These are phyloP conservation scores for Clarias macrocephalus DNA, from an alignment of 2,113 vertebrate species.

Conservation along the genomic window DNA sequence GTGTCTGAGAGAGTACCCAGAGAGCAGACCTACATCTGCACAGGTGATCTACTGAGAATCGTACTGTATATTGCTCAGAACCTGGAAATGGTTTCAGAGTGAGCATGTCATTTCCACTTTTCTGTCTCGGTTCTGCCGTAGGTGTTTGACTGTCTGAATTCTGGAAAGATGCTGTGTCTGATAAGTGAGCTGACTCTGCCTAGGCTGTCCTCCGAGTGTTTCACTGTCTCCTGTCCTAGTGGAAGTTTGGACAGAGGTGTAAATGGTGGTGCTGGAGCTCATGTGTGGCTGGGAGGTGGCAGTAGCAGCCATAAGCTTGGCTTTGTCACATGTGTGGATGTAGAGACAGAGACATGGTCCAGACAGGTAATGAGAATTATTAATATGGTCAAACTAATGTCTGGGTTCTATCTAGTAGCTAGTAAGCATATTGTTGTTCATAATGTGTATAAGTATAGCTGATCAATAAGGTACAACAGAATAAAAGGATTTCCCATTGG, in stretches of 20 bases:
- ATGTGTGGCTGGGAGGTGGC: constrained; percentile 85
- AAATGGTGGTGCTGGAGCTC: constrained; percentile 46
- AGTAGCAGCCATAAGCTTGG: constrained; percentile 77
- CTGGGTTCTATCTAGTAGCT: neutral
- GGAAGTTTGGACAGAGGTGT: constrained; percentile 38
- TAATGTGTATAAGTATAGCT: neutral
- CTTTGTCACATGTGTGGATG: constrained; percentile 77
- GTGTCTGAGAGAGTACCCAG: constrained; percentile 88
- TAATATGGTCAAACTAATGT: neutral
- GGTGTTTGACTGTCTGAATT: constrained; percentile 89
- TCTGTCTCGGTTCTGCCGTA: constrained; percentile 40
- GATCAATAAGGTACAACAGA: neutral
- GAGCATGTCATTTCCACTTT: neutral
- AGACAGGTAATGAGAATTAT: constrained; percentile 73
- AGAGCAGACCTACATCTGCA: constrained; percentile 87
- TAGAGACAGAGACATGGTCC: constrained; percentile 73
- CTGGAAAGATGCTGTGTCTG: constrained; percentile 85
- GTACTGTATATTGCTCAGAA: neutral
- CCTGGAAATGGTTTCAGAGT: neutral
- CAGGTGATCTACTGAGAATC: constrained; percentile 73
- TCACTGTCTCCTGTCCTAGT: constrained; percentile 68
- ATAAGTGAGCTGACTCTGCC: constrained; percentile 77
- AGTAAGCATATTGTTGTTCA: neutral
- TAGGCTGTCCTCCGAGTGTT: constrained; percentile 76
- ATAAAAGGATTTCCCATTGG: neutral